These are phyloP conservation scores for Clarias pachynema DNA, from an alignment of 2,797 vertebrate genomes.

Conservation along the genomic window DNA sequence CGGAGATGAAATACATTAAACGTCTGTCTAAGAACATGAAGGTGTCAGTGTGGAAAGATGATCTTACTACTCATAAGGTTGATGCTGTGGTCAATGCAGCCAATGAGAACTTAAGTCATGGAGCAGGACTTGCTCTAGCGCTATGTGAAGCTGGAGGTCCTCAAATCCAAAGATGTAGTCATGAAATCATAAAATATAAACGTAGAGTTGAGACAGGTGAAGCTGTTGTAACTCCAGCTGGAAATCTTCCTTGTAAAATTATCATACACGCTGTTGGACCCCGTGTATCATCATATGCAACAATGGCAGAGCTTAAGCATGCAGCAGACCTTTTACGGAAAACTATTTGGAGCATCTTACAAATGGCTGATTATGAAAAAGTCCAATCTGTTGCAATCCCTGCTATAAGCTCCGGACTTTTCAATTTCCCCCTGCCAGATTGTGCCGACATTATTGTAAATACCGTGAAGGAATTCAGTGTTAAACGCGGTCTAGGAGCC, in stretches of 20 bases:
- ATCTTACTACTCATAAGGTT: conserved; percentile 75
- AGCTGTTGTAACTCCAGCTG: conserved; percentile 60
- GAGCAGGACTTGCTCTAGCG: conserved; percentile 78
- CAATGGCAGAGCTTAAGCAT: rapidly evolving
- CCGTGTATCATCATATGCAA: rapidly evolving
- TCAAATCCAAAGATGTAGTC: conserved; percentile 69
- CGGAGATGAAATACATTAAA: conserved; percentile 63
- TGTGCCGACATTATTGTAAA: conserved; percentile 79
- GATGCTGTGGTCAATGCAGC: conserved; percentile 90
- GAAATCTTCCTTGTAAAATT: conserved; percentile 71
- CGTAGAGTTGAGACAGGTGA: conserved; percentile 63
- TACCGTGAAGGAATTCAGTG: conserved; percentile 53
- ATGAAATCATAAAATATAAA: rapidly evolving
- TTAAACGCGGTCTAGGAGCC: rapidly evolving
- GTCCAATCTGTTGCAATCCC: conserved; percentile 84
- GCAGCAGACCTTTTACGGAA: conserved; percentile 17
- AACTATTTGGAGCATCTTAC: conserved; percentile 68
- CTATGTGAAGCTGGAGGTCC: conserved; percentile 76
- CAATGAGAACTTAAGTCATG: conserved; percentile 72
- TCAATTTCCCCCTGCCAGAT: conserved; percentile 74
- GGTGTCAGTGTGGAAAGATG: conserved; percentile 83
- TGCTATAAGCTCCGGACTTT: conserved; percentile 88
- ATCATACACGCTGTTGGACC: conserved; percentile 91
- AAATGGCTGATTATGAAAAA: rapidly evolving
- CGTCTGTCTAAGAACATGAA: conserved; percentile 55